phyloP scores from a whole-genome alignment of 2,113 vertebrate species.

The Chloropsis cyanopogon region DNA sequence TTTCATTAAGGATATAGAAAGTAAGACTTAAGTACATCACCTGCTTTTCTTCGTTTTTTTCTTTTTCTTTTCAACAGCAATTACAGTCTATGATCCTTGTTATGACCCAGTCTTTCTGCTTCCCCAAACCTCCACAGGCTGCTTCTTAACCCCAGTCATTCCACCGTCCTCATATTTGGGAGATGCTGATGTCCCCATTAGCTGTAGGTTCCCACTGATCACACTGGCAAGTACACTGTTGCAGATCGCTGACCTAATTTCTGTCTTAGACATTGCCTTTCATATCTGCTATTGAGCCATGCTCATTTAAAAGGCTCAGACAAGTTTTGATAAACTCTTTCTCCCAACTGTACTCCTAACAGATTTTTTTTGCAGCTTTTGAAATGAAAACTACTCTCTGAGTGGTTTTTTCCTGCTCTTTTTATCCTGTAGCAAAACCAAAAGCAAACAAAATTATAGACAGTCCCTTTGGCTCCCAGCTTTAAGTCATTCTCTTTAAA shows the following conservation, averaged over 20 bases:
- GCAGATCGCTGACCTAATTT: conserved; percentile 69
- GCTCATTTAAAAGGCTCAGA: conserved; percentile 61
- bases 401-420: not conserved
- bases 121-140: not conserved
- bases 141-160: conserved; percentile 36
- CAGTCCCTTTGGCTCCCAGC: conserved; percentile 55
- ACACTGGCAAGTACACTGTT: conserved; percentile 65
- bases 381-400: conserved; percentile 38
- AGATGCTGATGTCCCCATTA: conserved; percentile 53
- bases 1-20: conserved; percentile 77
- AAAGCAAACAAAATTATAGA: conserved; percentile 42
- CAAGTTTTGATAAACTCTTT: conserved; percentile 69
- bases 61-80: conserved; percentile 34
- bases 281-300: conserved; percentile 52
- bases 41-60: conserved; percentile 10
- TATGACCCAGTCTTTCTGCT: conserved; percentile 40
- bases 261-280: conserved; percentile 61
- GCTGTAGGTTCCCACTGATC: conserved; percentile 56
- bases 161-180: not conserved
- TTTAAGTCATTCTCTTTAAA: conserved; percentile 57
- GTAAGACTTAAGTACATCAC: conserved; percentile 52
- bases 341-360: conserved; percentile 1
- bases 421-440: conserved; percentile 7
- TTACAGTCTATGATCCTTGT: conserved; percentile 37
- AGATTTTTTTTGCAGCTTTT: conserved; percentile 8